Evolutionary conservation across 2,888 invertebrate species (phyloP), one percentile per base, ranked within the genome.

Genomic region (Nomada flava): DNA sequence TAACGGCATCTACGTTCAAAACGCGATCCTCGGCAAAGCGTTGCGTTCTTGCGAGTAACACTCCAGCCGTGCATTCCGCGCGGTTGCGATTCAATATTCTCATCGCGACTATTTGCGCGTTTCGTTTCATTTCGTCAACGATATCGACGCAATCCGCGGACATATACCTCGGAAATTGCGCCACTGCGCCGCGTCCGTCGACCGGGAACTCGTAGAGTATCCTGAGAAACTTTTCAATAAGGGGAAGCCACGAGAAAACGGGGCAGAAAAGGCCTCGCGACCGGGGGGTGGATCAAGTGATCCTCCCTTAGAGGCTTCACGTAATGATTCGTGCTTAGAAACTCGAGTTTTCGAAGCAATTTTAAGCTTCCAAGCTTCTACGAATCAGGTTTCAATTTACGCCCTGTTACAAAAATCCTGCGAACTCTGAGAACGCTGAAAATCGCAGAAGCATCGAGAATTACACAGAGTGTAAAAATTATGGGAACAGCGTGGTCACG

Each of bases 71-170:
- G 20, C 57, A 29, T 59, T n/a, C 50, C 42, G 5, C 13, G 15
- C 23, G 2, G 36, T 29, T 13, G 15, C 23, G 36, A 67, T 74
- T 79, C 71, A 68, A 79, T 75, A 63, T 79, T 71, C 70, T 42
- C 65, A 15, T n/a, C 11, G 52, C 50, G 55, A 67, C 42, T 70
- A 62, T 82, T 78, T 60, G 57, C 29, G 67, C 57, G 63, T 62
- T 53, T 63, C 68, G 63, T 52, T 42, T 36, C 36, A 1, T 36
- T 36, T 57, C 23, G 47, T 23, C 65, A 23, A 55, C 53, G 65
- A 53, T 50, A 64, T 65, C 44, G 52, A 44, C 57, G 50, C 55
- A 62, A 44, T 62, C 9, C 52, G n/a, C 26, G 42, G 13, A 57
- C 55, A 4, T 36, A 9, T 36, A 36, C 50, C 42, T 23, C 18